These are phyloP conservation scores for Drosophila rubida DNA, from an alignment of 2,888 invertebrate genomes.

Conservation along the genomic window DNA sequence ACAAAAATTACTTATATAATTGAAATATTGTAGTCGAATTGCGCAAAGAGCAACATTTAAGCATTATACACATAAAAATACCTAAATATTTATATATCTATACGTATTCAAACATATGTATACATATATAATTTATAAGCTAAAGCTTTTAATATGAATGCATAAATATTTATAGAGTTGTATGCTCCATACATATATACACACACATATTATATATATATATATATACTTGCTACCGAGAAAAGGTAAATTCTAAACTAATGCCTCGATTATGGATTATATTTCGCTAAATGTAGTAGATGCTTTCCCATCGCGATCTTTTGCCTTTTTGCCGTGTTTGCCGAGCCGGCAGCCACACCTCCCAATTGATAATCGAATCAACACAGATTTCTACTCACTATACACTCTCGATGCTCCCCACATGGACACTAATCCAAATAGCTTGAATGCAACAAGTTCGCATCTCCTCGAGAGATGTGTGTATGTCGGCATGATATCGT, in stretches of 20 bases:
- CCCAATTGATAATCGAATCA: constrained; percentile 52
- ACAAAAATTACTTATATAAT: constrained; percentile 18
- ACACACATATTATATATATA: too few species aligned
- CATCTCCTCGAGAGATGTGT: background rate
- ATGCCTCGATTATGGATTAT: constrained; percentile 1
- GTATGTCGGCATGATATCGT: background rate
- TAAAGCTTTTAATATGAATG: constrained; percentile 35
- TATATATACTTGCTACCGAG: constrained; percentile 7
- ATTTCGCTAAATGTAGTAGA: constrained; percentile 25
- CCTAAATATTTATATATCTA: constrained; percentile 3
- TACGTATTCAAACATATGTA: background rate
- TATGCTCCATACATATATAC: constrained; percentile 3
- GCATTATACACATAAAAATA: constrained; percentile 2
- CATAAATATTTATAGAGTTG: constrained; percentile 11
- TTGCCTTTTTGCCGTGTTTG: constrained; percentile 50
- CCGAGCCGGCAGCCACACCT: constrained; percentile 38
- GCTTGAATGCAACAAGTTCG: constrained; percentile 38
- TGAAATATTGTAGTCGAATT: constrained; percentile 18
- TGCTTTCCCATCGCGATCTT: constrained; percentile 38
- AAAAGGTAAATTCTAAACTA: constrained; percentile 21
- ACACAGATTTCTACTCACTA: background rate
- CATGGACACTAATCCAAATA: constrained; percentile 8
- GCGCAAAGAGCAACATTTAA: constrained; percentile 29
- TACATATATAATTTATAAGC: constrained; percentile 20
- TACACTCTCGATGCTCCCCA: background rate